phyloP scores from a whole-genome alignment of 2,797 vertebrate species.

The Erethizon dorsatum region DNA sequence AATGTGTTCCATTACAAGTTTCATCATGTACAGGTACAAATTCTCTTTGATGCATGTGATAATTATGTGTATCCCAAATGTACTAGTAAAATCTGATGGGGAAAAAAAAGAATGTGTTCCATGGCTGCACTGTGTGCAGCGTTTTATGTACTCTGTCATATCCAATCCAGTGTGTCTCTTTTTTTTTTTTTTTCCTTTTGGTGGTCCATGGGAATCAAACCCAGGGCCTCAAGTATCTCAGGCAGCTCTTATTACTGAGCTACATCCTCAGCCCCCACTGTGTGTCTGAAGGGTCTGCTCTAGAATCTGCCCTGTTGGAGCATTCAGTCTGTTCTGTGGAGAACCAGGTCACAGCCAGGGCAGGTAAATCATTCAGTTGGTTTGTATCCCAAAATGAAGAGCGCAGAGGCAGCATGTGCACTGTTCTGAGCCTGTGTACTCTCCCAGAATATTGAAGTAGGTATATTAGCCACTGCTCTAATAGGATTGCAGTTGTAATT shows the following conservation, averaged over 20 bases:
- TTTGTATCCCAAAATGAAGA: background rate
- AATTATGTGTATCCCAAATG: no score
- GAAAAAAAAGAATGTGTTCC: no score
- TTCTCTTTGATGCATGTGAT: no score
- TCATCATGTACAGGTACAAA: no score
- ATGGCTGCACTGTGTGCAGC: background rate
- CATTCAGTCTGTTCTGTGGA: no score
- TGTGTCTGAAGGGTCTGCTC: background rate
- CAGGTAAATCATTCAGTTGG: background rate
- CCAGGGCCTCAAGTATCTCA: background rate
- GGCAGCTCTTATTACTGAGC: background rate
- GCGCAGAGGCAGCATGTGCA: background rate
- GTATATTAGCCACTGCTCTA: background rate
- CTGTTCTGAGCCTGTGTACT: background rate
- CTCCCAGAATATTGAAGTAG: background rate
- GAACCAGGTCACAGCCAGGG: background rate
- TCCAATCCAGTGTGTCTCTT: background rate
- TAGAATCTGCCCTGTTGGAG: no score
- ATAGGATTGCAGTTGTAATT: background rate
- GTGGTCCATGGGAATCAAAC: background rate
- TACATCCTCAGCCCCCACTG: background rate
- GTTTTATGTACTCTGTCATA: background rate
- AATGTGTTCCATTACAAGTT: background rate
- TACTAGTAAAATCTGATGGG: no score
- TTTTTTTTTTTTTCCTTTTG: background rate